A percentile compares a stretch with the other conserved stretches of the same genome.
These are phyloP conservation scores for Catharus bicknelli DNA, from an alignment of 2,113 vertebrate genomes.

Conservation along the genomic window DNA sequence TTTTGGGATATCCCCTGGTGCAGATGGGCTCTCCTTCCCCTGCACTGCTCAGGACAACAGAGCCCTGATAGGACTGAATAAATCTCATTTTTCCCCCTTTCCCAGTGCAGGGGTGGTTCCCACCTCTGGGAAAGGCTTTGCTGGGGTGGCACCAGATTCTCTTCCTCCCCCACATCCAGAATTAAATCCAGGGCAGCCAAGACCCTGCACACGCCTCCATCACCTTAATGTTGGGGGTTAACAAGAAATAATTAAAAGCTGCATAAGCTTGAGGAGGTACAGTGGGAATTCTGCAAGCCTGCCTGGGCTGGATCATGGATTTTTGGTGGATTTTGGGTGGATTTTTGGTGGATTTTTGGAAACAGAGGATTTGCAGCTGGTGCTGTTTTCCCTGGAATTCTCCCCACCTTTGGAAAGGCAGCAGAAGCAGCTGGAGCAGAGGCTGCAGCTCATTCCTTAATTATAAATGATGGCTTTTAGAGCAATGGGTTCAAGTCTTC, in stretches of 20 bases:
- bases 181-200: not conserved
- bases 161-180: not conserved
- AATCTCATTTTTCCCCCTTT: accelerated
- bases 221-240: accelerated
- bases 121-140: not conserved
- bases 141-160: not conserved
- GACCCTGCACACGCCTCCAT: not conserved
- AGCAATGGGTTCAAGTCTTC: not conserved
- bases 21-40: not conserved
- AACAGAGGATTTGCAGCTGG: not conserved
- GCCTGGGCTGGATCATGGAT: accelerated
- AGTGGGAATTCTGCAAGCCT: not conserved
- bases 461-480: not conserved
- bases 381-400: not conserved
- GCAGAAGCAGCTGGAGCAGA: not conserved
- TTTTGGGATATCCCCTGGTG: constrained; percentile 26
- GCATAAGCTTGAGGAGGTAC: accelerated
- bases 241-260: not conserved
- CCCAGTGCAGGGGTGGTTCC: not conserved
- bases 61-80: accelerated
- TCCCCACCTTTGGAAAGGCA: not conserved
- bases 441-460: not conserved
- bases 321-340: not conserved
- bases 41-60: not conserved
- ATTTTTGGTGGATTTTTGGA: not conserved